A percentile compares a stretch with the other conserved stretches of the same genome.
These are phyloP conservation scores for Poecile atricapillus DNA, from an alignment of 2,113 vertebrate genomes.

Conservation along the genomic window DNA sequence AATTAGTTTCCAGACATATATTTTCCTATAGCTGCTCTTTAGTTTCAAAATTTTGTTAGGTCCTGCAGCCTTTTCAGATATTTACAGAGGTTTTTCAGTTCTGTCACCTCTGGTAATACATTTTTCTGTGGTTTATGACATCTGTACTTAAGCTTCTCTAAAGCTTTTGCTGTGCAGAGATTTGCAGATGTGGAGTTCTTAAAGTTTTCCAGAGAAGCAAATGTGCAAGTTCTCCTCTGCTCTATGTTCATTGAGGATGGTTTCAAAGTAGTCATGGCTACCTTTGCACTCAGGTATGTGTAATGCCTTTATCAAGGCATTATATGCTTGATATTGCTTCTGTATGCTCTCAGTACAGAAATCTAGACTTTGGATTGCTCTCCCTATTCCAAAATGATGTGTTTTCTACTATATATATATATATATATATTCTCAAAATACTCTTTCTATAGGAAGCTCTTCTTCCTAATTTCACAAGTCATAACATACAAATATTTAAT, in stretches of 20 bases:
- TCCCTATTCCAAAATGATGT: accelerated
- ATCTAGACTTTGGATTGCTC: not conserved
- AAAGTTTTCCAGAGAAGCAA: not conserved
- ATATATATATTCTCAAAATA: not conserved
- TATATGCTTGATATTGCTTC: not conserved
- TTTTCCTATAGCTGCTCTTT: not conserved
- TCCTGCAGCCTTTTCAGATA: not conserved
- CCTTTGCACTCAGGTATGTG: not conserved
- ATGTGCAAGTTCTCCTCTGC: not conserved
- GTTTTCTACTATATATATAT: not conserved
- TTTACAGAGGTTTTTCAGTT: not conserved
- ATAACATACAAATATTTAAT: not conserved
- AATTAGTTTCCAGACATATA: not conserved
- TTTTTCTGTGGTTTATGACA: not conserved
- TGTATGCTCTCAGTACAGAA: not conserved
- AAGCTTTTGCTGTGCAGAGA: not conserved
- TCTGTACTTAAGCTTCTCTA: not conserved
- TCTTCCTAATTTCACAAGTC: not conserved
- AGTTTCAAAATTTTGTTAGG: not conserved
- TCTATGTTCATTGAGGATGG: not conserved
- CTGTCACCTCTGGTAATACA: not conserved
- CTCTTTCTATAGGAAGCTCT: not conserved
- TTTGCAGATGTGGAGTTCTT: not conserved
- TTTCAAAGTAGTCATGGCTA: not conserved
- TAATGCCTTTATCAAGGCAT: not conserved